These are phyloP conservation scores for Pseudopleuronectes americanus DNA, from an alignment of 2,797 vertebrate genomes.

Conservation along the genomic window DNA sequence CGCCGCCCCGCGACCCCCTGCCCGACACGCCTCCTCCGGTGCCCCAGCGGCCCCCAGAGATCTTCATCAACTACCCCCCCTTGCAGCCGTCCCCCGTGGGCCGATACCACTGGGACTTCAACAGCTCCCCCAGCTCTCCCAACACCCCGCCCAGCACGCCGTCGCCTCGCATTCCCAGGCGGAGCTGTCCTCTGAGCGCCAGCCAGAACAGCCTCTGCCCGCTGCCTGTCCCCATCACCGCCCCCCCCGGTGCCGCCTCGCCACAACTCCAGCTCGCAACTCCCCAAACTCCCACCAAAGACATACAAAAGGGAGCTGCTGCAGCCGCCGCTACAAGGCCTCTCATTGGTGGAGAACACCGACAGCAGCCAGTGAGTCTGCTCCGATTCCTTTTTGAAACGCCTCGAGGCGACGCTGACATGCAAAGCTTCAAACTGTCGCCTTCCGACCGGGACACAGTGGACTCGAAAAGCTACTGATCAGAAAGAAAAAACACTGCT, in stretches of 20 bases:
- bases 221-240: conserved; percentile 74
- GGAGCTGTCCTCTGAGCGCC: conserved; percentile 84
- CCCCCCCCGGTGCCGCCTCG: conserved; percentile 93
- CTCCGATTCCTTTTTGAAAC: conserved; percentile 13
- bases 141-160: conserved; percentile 84
- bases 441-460: conserved; percentile 51
- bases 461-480: conserved; percentile 73
- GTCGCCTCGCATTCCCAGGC: conserved; percentile 88
- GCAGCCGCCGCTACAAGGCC: conserved; percentile 87
- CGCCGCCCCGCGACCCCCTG: conserved; percentile 86
- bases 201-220: conserved; percentile 87
- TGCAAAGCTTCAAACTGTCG: conserved; percentile 53
- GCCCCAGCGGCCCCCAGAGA: conserved; percentile 92
- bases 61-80: conserved; percentile 95
- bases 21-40: conserved; percentile 92
- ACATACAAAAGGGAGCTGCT: conserved; percentile 97
- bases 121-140: conserved; percentile 90
- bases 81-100: conserved; percentile 91
- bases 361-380: conserved; percentile 91
- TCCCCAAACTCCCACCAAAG: conserved; percentile 99
- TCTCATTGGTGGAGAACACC: conserved; percentile 91
- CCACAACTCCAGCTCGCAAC: conserved; percentile 91
- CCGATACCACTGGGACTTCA: conserved; percentile 89
- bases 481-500: conserved; percentile 59
- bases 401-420: conserved; percentile 25